Base-by-base conservation (phyloP, 2,113 vertebrate species). In the Nannospalax galili region DNA sequence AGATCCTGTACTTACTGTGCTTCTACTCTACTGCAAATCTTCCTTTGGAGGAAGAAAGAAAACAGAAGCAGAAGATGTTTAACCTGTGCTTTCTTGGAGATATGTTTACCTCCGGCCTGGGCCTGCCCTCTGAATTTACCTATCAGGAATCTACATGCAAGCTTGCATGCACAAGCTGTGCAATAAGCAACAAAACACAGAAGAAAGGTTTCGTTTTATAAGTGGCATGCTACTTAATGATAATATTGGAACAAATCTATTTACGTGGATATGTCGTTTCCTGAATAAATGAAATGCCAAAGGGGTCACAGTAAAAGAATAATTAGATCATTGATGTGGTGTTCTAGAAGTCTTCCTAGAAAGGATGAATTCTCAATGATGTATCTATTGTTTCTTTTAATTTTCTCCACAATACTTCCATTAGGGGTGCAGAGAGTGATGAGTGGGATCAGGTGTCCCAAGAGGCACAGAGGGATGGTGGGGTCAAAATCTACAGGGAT, bases 31-130 rank as follows among this genome's bases (percentile, higher is more conserved):
- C 20, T 1, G 20, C 28, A 91, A 67, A 87, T 64, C 15, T 78
- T 37, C 88, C 5, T 16, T 90, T n/a, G 72, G 75, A 48, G 72
- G 35, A 84, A 70, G 56, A n/a, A 64, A 48, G 28, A 80, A 75
- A 92, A 69, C 58, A 85, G 74, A 86, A 28, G 35, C 35, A 62
- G 78, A 84, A 79, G n/a, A 28, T 65, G 67, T 67, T 91, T 65
- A 32, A 22, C 69, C 10, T 32, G 15, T 72, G 67, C 92, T 84
- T 85, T 72, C 70, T 70, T 67, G 75, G 60, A 89, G 58, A 86
- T 86, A 86, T 11, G 26, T 80, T 77, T 56, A 48, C 37, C 35
- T 67, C 37, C 35, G 87, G 24, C 10, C 65, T 32, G n/a, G 35
- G 35, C 28, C n/a, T 40, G 26, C 6, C 2, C 20, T 64, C 32